Base-by-base conservation (phyloP, 37 sponge, comb jelly and placozoan genomes). In the Ephydatia muelleri region DNA sequence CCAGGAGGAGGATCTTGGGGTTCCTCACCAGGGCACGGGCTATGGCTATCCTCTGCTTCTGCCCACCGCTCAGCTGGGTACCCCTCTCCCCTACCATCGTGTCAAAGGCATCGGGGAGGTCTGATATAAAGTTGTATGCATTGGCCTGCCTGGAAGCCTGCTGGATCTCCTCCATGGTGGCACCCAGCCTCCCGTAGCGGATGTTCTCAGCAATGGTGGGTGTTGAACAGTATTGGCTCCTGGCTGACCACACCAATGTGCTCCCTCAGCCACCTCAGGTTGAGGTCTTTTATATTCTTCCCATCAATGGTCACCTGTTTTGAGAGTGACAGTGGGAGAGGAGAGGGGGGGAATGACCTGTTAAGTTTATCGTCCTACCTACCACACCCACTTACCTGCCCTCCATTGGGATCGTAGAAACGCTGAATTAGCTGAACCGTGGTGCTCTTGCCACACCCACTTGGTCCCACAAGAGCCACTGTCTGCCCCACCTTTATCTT, bases 181-280 rank as follows among this genome's bases (percentile, higher is more conserved):
- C 75, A 91, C 74, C 22, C 39, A 65, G 49, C 33, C 80, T 70
- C 0, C 95, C 95, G 49, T 88, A 83, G 14, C 84, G 67, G 27
- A 96, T 96, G 75, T 96, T 96, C 78, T 94, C 94, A 70, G 91
- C 87, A 64, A 96, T 87, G 49, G 93, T 85, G 65, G n/a, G 87
- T 87, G 72, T 81, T 90, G 80, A 96, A 96, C 28, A 96, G 84
- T 29, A 93, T 83, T n/a, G 93, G 96, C 84, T 96, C 96, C 75
- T 96, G 96, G 33, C 89, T 85, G 40, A 96, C 96, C 4, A 96
- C 34, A 76, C 93, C 93, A 75, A 96, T 84, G 70, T 84, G 81
- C n/a, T 43, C 38, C 30, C 96, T 85, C 73, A 96, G 86, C 85
- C 79, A 87, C 38, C 70, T 80, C 77, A 92, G 33, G 47, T 83